phyloP scores from a whole-genome alignment of 37 sponge, comb jelly and placozoan genomes.

The Diacarnus erythraeanus region DNA sequence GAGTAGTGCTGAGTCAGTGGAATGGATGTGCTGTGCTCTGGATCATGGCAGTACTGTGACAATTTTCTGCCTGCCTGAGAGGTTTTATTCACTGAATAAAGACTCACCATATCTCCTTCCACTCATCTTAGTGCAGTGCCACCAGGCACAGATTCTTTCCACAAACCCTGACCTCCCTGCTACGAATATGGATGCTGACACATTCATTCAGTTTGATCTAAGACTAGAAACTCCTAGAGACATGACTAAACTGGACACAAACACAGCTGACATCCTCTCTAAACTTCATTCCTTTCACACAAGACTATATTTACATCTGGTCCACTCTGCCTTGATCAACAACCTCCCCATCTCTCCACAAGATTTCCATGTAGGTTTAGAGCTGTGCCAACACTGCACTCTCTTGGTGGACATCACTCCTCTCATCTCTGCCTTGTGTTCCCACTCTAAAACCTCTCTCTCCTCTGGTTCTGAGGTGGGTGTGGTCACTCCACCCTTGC shows the following conservation, averaged over 20 bases:
- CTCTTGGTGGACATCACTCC: constrained; percentile 50
- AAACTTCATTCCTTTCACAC: constrained; percentile 16
- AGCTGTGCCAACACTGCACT: constrained; percentile 13
- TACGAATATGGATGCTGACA: not conserved
- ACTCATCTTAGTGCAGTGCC: constrained; percentile 22
- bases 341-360: not conserved
- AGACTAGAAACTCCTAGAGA: not conserved
- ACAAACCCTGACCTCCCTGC: constrained; percentile 6
- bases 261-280: not conserved
- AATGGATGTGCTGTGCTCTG: constrained; percentile 34
- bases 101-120: constrained; percentile 6
- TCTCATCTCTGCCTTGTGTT: constrained; percentile 43
- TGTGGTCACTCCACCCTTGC: not conserved
- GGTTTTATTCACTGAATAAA: not conserved
- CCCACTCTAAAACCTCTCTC: constrained; percentile 2
- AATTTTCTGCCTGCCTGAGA: constrained; percentile 24
- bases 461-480: not conserved
- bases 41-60: constrained; percentile 21
- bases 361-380: constrained; percentile 22
- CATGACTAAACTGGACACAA: not conserved
- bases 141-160: not conserved
- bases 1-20: not conserved
- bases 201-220: not conserved
- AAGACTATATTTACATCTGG: constrained; percentile 23
- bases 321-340: constrained; percentile 30